These are phyloP conservation scores for Dendronephthya gigantea DNA, from an alignment of 64 coral and sea anemone genomes.

Conservation along the genomic window DNA sequence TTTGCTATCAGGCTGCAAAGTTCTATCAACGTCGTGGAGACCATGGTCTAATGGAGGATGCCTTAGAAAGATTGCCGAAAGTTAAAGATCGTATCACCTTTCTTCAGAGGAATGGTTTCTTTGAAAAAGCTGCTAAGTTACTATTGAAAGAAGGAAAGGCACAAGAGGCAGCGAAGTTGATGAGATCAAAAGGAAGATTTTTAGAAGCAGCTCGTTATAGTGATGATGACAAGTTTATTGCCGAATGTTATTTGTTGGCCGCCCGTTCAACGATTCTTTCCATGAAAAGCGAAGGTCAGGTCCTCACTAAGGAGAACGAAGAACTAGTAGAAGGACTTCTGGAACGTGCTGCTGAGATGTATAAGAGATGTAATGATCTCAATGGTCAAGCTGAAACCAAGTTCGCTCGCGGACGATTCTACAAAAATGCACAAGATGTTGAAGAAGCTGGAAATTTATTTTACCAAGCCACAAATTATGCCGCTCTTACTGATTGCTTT, in stretches of 20 bases:
- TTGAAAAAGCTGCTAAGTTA: constrained; percentile 38
- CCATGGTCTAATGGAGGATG: constrained; percentile 36
- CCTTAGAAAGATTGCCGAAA: constrained; percentile 43
- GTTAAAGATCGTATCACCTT: constrained; percentile 50
- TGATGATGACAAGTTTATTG: constrained; percentile 30
- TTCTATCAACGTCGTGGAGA: constrained; percentile 16
- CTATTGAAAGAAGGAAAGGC: constrained; percentile 35
- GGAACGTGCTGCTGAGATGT: constrained; percentile 33
- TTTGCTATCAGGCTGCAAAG: not conserved
- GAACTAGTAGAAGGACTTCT: constrained; percentile 44
- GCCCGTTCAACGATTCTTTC: constrained; percentile 13
- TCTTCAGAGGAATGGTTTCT: constrained; percentile 45
- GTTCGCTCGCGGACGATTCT: constrained; percentile 23
- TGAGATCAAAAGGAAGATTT: constrained; percentile 49
- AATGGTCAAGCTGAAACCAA: constrained; percentile 40
- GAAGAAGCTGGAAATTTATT: constrained; percentile 33
- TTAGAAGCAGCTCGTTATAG: constrained; percentile 46
- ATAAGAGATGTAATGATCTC: constrained; percentile 33
- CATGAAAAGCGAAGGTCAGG: not conserved
- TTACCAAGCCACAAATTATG: constrained; percentile 29
- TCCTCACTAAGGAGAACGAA: not conserved
- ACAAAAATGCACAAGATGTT: constrained; percentile 22
- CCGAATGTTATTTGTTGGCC: constrained; percentile 37
- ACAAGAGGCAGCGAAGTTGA: constrained; percentile 37
- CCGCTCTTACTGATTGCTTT: constrained; percentile 32